These are phyloP conservation scores for Trinectes maculatus DNA, from an alignment of 2,113 vertebrate species.

Conservation along the genomic window DNA sequence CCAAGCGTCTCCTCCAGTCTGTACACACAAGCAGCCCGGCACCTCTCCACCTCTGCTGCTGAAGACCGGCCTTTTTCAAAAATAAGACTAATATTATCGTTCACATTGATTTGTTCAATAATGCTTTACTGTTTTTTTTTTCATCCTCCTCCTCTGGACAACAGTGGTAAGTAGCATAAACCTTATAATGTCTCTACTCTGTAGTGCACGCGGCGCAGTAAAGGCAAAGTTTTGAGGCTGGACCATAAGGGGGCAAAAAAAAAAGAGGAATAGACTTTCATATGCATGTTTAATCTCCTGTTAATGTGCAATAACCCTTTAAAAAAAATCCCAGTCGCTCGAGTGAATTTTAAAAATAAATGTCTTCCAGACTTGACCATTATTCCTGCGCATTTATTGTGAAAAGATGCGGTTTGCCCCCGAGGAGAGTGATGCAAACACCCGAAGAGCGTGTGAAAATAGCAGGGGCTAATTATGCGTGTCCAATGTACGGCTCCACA, in stretches of 20 bases:
- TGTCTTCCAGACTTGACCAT: conserved; percentile 8
- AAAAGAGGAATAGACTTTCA: background rate
- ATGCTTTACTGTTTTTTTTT: conserved; percentile 52
- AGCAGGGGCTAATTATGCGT: conserved; percentile 75
- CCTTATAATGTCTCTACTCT: conserved; percentile 54
- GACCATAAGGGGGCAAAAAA: background rate
- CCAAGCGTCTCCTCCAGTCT: conserved; percentile 74
- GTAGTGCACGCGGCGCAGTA: conserved; percentile 30
- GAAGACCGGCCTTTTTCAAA: conserved; percentile 66
- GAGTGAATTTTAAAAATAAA: conserved; percentile 10
- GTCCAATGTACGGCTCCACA: conserved; percentile 66
- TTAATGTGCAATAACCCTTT: background rate
- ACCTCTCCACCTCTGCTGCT: conserved; percentile 49
- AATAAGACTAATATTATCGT: conserved; percentile 72
- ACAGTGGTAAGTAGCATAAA: conserved; percentile 74
- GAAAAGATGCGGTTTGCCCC: conserved; percentile 71
- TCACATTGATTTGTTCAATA: conserved; percentile 65
- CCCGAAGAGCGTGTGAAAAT: conserved; percentile 73
- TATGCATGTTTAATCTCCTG: conserved; percentile 8
- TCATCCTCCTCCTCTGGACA: conserved; percentile 62
- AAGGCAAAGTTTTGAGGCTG: conserved; percentile 42
- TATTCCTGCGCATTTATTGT: conserved; percentile 40
- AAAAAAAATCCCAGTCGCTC: conserved; percentile 2
- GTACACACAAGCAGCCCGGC: conserved; percentile 76
- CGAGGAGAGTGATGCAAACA: conserved; percentile 74